Evolutionary conservation across 1,140 invertebrate genomes (phyloP), one percentile per base, ranked within the genome.

Genomic region (Papilio helenus): DNA sequence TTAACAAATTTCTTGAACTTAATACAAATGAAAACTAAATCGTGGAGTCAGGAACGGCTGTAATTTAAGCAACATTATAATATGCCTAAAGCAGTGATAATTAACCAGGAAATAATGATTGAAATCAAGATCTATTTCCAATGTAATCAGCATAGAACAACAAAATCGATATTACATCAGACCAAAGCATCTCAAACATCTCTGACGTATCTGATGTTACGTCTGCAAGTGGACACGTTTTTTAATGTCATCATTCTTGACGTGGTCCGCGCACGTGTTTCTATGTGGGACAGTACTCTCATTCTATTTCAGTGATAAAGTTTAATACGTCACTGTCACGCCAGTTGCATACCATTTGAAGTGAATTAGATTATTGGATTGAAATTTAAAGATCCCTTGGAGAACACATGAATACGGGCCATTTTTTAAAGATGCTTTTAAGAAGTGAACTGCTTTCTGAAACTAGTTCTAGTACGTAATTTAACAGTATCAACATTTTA

Each of bases 231-330:
- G 20, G 72, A 74, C 72, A 44, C 42, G n/a, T 74, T 74, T 73
- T 74, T 74, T 74, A 74, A 74, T 74, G 72, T 51, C 72, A 74
- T 74, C 42, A 74, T 74, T 72, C 71, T 39, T 74, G 42, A 73
- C 72, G 44, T 74, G 18, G 72, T 16, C 20, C 20, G 72, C 44
- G 72, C 72, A 74, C 72, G 42, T 74, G 44, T 74, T 74, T 74
- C 9, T 74, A 74, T 49, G n/a, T 74, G 44, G 72, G 20, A 74
- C 42, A 74, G 72, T 74, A 74, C 72, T 26, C 12, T 49, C 44
- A n/a, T 49, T 49, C 44, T 74, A 74, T 49, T 74, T 74, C 20
- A 46, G 72, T 51, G 44, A 49, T 74, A 74, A 74, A 46, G 20
- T 74, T 49, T 74, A 74, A 49, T 74, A 74, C 44, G 44, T 51